Base-by-base conservation (phyloP, 2,888 invertebrate genomes). In the Pherbina coryleti region DNA sequence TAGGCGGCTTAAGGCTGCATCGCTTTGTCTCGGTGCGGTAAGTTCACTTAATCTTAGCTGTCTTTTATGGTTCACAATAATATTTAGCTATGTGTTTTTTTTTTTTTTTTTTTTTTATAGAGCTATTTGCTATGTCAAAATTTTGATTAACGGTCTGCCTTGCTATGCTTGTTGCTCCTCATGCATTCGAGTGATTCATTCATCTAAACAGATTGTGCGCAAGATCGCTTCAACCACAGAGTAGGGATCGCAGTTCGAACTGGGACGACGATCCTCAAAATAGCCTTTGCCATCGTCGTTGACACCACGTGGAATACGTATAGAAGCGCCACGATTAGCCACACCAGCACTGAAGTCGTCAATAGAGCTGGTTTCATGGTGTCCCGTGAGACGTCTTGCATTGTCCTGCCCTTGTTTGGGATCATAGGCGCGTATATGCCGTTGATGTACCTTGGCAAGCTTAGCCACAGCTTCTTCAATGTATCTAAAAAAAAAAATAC, bases 391-490 rank as follows among this genome's bases (percentile, higher is more conserved):
- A 82, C 99, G 94, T 81, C 98, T 93, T 89, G 96, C 97, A 91
- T 99, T 99, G 92, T 99, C 99, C 89, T 95, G 95, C 79, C 99
- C 99, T 86, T 96, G 95, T 82, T 96, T 94, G 14, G 98, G 98
- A 90, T 99, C 99, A 90, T 99, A 99, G 82, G 97, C 97, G 87
- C 95, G 94, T 90, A 99, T 99, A 90, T 99, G 99, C 82, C 96
- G 94, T 85, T 94, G 92, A 90, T 99, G 99, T 82, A 95, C 94
- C 87, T 96, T 95, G 81, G 97, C 95, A 83, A 99, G 92, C 90
- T 96, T 97, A 89, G 98, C 97, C 86, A 99, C 98, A 4, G 99
- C 99, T 85, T 94, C 94, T 90, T 99, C 96, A 85, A 99, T 99
- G 87, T 95, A 96, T 85, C 95, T 96, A 90, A 1, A 91, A 90